Evolutionary conservation across 2,888 invertebrate genomes (phyloP).

Genomic region (Podabrus alpinus): DNA sequence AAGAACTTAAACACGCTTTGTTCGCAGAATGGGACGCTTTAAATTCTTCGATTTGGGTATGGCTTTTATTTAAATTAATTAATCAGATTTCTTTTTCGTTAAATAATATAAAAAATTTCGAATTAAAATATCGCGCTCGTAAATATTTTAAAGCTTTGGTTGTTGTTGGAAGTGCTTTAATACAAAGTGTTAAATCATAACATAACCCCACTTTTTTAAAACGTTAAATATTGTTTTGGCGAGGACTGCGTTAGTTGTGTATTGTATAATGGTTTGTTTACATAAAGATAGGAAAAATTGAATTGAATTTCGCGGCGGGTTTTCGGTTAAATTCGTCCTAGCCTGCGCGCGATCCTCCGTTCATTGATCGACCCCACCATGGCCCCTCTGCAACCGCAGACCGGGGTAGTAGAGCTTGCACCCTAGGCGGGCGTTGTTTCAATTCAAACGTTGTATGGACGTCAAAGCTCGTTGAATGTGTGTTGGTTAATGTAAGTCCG

Average conservation of each 20-base stretch:
- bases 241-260: constrained; percentile 7
- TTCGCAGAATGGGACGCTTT: constrained; percentile 45
- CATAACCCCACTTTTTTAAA: constrained; percentile 2
- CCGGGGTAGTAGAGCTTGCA: constrained; percentile 50
- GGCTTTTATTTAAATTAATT: constrained; percentile 24
- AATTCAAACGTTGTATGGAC: constrained; percentile 32
- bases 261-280: constrained; percentile 5
- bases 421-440: constrained; percentile 50
- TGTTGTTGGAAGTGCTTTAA: background rate
- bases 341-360: constrained; percentile 44
- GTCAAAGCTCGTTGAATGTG: constrained; percentile 27
- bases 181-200: background rate
- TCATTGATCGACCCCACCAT: constrained; percentile 52
- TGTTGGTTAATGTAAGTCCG: constrained; percentile 30
- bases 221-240: background rate
- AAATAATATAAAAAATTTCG: background rate
- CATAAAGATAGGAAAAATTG: background rate
- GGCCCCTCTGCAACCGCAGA: constrained; percentile 43
- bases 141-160: background rate
- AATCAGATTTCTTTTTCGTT: background rate
- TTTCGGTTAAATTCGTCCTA: constrained; percentile 28
- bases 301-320: constrained; percentile 31
- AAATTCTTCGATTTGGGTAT: constrained; percentile 49
- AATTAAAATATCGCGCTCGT: background rate
- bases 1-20: constrained; percentile 43